phyloP scores from a whole-genome alignment of 2,797 vertebrate species.

The Otolemur crassicaudatus region DNA sequence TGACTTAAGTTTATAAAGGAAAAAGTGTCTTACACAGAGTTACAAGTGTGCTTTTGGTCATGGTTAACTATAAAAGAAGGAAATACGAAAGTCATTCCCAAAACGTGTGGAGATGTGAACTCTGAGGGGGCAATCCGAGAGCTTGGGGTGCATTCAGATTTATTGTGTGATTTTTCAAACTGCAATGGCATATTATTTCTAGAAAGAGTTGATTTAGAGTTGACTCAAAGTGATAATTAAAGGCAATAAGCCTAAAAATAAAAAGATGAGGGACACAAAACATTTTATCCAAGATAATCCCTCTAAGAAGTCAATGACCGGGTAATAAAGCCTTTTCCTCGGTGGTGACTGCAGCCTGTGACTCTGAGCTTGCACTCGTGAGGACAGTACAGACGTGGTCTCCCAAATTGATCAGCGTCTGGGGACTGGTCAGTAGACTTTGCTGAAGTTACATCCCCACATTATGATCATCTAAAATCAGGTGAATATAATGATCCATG shows the following conservation, averaged over 20 bases:
- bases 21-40: constrained; percentile 62
- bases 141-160: not conserved
- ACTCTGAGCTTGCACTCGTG: not conserved
- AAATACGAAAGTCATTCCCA: constrained; percentile 73
- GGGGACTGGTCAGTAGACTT: not conserved
- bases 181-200: constrained; percentile 29
- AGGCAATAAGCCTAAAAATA: not conserved
- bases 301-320: not conserved
- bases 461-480: not conserved
- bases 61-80: constrained; percentile 69
- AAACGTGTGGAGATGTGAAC: constrained; percentile 70
- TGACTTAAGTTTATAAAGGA: constrained; percentile 71
- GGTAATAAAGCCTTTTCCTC: constrained; percentile 8
- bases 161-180: constrained; percentile 48
- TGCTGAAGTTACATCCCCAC: not conserved
- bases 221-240: constrained; percentile 45
- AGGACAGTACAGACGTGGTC: not conserved
- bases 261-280: not conserved
- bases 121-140: constrained; percentile 24
- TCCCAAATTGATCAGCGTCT: not conserved
- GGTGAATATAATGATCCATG: not conserved
- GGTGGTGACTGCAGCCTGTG: not conserved
- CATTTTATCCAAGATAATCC: constrained; percentile 5
- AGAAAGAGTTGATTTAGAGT: constrained; percentile 18
- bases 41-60: constrained; percentile 79